Conservation (phyloP, 1,140 invertebrate species). For the Dryas iulia region DNA sequence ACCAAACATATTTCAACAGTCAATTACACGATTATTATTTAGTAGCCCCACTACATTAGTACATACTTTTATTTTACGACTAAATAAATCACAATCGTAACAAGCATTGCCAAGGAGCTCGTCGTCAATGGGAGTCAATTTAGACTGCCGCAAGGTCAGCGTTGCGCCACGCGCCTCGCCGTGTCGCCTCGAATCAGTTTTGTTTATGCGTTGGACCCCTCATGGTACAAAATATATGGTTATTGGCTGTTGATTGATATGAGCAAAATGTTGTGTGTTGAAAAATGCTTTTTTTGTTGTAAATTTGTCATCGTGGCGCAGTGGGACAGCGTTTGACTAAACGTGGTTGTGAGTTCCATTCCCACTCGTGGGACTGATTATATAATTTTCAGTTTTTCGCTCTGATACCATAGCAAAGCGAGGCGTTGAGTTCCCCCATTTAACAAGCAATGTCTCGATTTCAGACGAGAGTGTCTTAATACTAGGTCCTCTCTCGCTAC, state of each 20-base stretch:
- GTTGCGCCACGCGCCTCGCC: conserved; percentile 26
- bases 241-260: neutral
- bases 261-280: no score
- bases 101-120: neutral
- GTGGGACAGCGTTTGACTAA: no score
- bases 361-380: no score
- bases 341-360: no score
- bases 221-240: neutral
- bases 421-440: no score
- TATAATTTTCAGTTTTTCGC: no score
- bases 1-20: neutral
- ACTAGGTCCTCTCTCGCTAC: no score
- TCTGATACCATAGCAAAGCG: no score
- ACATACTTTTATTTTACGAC: neutral
- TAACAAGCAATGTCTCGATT: no score
- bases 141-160: conserved; percentile 23
- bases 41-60: neutral
- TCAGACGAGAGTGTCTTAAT: no score
- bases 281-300: no score
- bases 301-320: no score
- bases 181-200: conserved; percentile 12
- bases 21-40: neutral
- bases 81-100: neutral
- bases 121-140: conserved; percentile 19
- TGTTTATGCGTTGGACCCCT: conserved; percentile 18